Evolutionary conservation across 2,113 vertebrate species (phyloP), one percentile per base, ranked within the genome.

Genomic region (Sialia sialis): DNA sequence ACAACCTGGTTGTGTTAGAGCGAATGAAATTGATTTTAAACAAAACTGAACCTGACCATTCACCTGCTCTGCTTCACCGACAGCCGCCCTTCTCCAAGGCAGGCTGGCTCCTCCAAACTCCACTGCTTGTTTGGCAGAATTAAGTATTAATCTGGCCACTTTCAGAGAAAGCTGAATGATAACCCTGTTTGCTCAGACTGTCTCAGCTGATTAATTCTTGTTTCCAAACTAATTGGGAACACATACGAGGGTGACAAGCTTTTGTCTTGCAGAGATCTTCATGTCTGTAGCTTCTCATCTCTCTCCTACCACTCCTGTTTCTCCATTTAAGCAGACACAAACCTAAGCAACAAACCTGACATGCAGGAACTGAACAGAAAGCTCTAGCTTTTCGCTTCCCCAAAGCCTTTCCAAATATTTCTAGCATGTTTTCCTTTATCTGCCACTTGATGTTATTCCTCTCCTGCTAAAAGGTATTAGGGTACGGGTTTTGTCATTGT

Each of bases 11-110:
- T 81, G 79, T 0, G 1, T 59, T 77, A 69, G 63, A 80, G 36
- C 52, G 86, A 84, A 88, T 34, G 32, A 84, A 93, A 91, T 77
- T 88, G 78, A 91, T 95, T 93, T 94, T 93, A 95, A 97, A 73
- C 72, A 91, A 92, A 91, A 94, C 46, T 91, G 93, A 93, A 93
- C 90, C 82, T 73, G 78, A 88, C 39, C 63, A 17, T 44, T 80
- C 0, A 0, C 23, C 62, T n/a, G 44, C n/a, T 64, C 83, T 0
- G 0, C 1, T 49, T 49, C 11, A 4, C 39, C 5, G 30, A 55
- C 75, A 77, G 79, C 51, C 9, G 0, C 69, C 41, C 52, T 77
- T 84, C 67, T 94, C 55, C 1, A 2, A 77, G 84, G 68, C 0
- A 0, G 30, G 18, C 48, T 67, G 64, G 18, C 9, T 89, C 90